Evolutionary conservation across 64 coral and sea anemone species (phyloP), one percentile per base, ranked within the genome.

Genomic region (Orbicella faveolata): DNA sequence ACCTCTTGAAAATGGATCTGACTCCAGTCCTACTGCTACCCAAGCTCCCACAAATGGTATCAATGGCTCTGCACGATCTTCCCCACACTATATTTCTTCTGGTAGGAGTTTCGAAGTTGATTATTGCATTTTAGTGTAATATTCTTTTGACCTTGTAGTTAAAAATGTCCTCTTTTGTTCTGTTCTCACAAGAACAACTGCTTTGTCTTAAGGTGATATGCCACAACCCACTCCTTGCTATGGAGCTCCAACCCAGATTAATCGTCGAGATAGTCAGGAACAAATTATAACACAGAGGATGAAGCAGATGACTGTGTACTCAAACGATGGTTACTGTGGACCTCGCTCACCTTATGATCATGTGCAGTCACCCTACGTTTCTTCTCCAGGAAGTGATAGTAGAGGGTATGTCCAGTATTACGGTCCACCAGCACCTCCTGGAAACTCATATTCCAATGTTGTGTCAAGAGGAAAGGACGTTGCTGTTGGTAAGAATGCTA

Each of bases 211-310:
- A 88, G 87, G 87, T 77, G 87, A 88, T 16, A 61, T 88, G 33
- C 48, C 74, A n/a, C 87, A 88, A 35, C 23, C 64, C 20, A 52
- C 82, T 26, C 21, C 63, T 52, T 41, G 87, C 23, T 88, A 48
- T 21, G 73, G 35, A n/a, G 34, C 61, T 41, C 36, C 82, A 69
- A 9, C 81, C 30, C 81, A 79, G 68, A 55, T 92, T n/a, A 72
- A 12, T 54, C 62, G 81, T 21, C 75, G 90, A 30, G 73, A 79
- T 54, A 92, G 62, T 61, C 90, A 78, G 55, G 90, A 92, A 11
- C 62, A 70, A 52, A 52, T 76, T 36, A 35, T 92, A 9, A 35
- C 73, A 70, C 88, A 89, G 36, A 77, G 90, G 54, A 92, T 92
- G 48, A 92, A 92, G 26, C 90, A 92, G 52, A 66, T 92, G 74